Percentiles rank a stretch among this genome's conserved stretches.
Evolutionary conservation across 2,797 vertebrate genomes (phyloP).

Genomic region (Graptemys geographica): DNA sequence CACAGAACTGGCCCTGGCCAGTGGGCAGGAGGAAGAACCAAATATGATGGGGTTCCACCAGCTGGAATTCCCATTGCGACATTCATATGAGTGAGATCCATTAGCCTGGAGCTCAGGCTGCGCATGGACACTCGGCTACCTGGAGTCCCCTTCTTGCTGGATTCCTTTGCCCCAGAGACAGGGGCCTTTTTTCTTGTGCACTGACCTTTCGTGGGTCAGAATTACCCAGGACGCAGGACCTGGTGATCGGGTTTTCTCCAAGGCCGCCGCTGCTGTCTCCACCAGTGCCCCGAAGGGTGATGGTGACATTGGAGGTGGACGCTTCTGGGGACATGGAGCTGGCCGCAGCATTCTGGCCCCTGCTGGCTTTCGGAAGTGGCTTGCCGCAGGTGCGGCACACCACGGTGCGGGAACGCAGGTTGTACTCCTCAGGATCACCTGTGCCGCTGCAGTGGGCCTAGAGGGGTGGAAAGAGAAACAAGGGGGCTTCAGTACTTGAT

Average conservation of each 20-base stretch:
- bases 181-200: background rate
- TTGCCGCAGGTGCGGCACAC: constrained; percentile 93
- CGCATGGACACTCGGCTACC: background rate
- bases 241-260: constrained; percentile 86
- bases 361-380: constrained; percentile 76
- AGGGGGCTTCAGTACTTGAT: background rate
- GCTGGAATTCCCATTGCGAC: background rate
- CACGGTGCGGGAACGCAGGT: constrained; percentile 94
- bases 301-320: constrained; percentile 82
- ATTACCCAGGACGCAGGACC: constrained; percentile 88
- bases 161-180: background rate
- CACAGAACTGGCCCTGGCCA: background rate
- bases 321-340: constrained; percentile 80
- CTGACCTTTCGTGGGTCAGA: constrained; percentile 88
- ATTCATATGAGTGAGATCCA: background rate
- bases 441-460: constrained; percentile 87
- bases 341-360: constrained; percentile 58
- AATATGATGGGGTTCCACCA: background rate
- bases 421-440: constrained; percentile 90
- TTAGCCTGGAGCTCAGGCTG: constrained; percentile 9
- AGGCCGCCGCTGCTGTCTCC: constrained; percentile 83
- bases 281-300: constrained; percentile 83
- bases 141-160: no score
- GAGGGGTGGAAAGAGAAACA: background rate
- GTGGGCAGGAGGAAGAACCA: background rate